Conservation (phyloP, 2,797 vertebrate species). For the Pempheris klunzingeri region DNA sequence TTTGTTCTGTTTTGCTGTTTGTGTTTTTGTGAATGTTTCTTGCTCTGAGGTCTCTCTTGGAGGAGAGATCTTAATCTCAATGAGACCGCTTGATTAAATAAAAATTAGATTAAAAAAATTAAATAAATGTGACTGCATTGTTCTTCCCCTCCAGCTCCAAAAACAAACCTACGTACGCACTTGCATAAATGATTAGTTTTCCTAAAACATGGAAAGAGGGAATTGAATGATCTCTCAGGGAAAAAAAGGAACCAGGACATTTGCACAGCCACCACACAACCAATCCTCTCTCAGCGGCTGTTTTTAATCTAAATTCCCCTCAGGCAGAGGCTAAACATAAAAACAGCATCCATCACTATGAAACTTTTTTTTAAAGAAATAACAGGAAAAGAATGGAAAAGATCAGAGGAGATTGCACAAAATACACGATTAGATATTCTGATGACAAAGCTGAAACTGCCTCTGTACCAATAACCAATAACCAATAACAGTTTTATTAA, state of each 20-base stretch:
- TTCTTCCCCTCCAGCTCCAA: not conserved
- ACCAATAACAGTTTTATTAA: conserved; percentile 26
- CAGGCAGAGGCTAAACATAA: conserved; percentile 18
- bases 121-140: not conserved
- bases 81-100: no score
- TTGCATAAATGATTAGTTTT: conserved; percentile 17
- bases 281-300: conserved; percentile 15
- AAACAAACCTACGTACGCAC: not conserved
- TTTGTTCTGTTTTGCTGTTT: no score
- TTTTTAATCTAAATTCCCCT: conserved; percentile 42
- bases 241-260: conserved; percentile 23
- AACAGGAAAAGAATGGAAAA: not conserved
- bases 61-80: no score
- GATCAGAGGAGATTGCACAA: conserved; percentile 14
- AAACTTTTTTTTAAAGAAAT: not conserved
- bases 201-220: conserved; percentile 9
- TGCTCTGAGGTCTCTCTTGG: no score
- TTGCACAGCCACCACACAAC: conserved; percentile 25
- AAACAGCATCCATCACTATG: conserved; percentile 13
- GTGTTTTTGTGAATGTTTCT: no score
- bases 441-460: conserved; percentile 32
- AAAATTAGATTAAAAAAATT: no score
- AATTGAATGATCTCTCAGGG: conserved; percentile 31
- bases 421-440: conserved; percentile 23
- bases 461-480: conserved; percentile 18